These are phyloP conservation scores for Periparus ater DNA, from an alignment of 2,797 vertebrate species.

Conservation along the genomic window DNA sequence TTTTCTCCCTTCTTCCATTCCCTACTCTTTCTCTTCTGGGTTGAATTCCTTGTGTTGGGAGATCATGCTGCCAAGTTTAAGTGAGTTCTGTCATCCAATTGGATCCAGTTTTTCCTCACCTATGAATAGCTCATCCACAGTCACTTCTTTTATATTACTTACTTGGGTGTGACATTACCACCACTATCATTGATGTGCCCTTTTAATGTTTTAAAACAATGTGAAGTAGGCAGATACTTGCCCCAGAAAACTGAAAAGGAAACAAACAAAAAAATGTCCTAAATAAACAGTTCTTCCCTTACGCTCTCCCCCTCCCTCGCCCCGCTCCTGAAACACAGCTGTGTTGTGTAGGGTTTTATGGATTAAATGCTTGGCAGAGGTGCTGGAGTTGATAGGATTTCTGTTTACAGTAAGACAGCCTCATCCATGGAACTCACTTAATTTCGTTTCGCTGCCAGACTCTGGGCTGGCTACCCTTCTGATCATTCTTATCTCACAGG, in stretches of 20 bases:
- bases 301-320: too few relatives aligned
- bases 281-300: not conserved
- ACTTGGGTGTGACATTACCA: not conserved
- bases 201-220: not conserved
- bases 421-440: conserved; percentile 10
- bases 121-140: not conserved
- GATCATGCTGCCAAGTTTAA: not conserved
- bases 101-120: not conserved
- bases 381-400: conserved; percentile 35
- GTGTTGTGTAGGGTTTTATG: conserved; percentile 35
- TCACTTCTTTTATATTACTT: not conserved
- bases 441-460: conserved; percentile 8
- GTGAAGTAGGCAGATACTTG: not conserved
- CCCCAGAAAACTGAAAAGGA: not conserved
- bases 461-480: not conserved
- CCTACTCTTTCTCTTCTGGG: not conserved
- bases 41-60: not conserved
- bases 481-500: not conserved
- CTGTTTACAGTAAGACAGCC: not conserved
- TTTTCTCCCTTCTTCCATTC: not conserved
- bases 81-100: not conserved
- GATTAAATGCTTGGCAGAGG: conserved; percentile 49
- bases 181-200: not conserved
- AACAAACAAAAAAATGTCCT: not conserved
- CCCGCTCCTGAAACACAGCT: not conserved